phyloP scores from a whole-genome alignment of 2,888 invertebrate genomes.

The Cerastis rubricosa region DNA sequence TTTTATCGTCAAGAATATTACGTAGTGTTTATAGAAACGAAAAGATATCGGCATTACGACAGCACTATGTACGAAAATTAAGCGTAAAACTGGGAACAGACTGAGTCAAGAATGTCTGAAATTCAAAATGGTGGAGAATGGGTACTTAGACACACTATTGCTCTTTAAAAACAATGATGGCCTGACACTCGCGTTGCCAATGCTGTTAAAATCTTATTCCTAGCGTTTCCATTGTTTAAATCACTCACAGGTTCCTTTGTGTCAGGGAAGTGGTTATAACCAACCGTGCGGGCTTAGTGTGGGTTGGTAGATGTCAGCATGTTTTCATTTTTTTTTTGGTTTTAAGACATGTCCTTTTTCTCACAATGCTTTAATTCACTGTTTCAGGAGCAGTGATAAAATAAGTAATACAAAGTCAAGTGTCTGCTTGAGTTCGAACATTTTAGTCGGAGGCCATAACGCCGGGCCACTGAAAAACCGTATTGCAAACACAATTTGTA shows the following conservation, averaged over 20 bases:
- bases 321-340: neutral
- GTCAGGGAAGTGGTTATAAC: neutral
- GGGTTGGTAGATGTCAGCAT: neutral
- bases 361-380: neutral
- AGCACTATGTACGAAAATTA: neutral
- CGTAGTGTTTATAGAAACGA: conserved; percentile 6
- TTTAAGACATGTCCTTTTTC: neutral
- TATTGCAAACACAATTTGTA: neutral
- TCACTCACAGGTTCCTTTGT: neutral
- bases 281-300: neutral
- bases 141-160: neutral
- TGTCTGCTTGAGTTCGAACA: neutral
- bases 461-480: neutral
- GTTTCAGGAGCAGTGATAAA: neutral
- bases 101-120: neutral
- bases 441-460: neutral
- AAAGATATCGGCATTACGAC: conserved; percentile 4
- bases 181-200: neutral
- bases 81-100: neutral
- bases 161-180: neutral
- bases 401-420: neutral
- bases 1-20: conserved; percentile 18
- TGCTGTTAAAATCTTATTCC: neutral
- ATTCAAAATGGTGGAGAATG: neutral
- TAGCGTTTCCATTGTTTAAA: neutral